Evolutionary conservation across 92 coral and sea anemone species (phyloP).

Genomic region (Bergia sp.): DNA sequence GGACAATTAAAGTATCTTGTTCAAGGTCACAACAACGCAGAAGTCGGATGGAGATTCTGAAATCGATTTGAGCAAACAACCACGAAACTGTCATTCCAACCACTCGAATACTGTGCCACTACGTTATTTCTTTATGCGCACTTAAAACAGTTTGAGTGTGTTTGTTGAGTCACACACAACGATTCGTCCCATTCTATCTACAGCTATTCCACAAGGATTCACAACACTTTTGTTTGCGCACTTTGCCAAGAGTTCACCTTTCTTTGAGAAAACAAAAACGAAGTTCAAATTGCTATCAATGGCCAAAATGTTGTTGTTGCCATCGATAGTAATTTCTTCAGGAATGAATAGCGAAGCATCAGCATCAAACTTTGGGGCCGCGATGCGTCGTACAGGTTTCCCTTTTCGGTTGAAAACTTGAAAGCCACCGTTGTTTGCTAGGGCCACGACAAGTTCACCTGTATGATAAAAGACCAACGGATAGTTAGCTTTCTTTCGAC

Average conservation of each 20-base stretch:
- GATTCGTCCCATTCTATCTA: constrained; percentile 61
- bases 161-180: constrained; percentile 62
- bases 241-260: constrained; percentile 60
- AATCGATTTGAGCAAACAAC: no score
- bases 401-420: constrained; percentile 58
- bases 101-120: background rate
- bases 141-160: constrained; percentile 56
- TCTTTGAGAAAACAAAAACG: constrained; percentile 49
- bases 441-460: constrained; percentile 66
- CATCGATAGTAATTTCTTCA: constrained; percentile 58
- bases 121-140: background rate
- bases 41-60: no score
- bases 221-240: constrained; percentile 46
- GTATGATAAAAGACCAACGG: background rate
- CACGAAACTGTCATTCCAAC: background rate
- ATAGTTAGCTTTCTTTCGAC: background rate
- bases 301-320: constrained; percentile 58
- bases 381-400: constrained; percentile 48
- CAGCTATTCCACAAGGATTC: constrained; percentile 63
- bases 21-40: no score
- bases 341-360: constrained; percentile 49
- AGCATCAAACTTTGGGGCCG: constrained; percentile 14
- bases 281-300: constrained; percentile 58
- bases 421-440: constrained; percentile 63
- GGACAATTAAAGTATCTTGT: no score